Evolutionary conservation across 2,888 invertebrate species (phyloP).

Genomic region (Drosophila paucipuncta): DNA sequence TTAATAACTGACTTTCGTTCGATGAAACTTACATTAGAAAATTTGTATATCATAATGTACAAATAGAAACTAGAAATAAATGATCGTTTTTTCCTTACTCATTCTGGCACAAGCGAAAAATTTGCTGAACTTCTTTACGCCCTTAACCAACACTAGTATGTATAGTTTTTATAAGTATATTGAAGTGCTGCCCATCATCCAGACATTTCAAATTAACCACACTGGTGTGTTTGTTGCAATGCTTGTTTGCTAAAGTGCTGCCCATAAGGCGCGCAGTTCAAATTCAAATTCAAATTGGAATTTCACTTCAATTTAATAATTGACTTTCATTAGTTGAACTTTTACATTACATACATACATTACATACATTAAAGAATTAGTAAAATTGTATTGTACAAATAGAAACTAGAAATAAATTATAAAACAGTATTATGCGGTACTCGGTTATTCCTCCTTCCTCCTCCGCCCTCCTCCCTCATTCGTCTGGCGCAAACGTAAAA

Average conservation of each 20-base stretch:
- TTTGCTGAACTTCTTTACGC: neutral
- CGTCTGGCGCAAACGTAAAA: slow-evolving; percentile 36
- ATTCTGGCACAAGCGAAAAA: neutral
- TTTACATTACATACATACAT: slow-evolving; percentile 34
- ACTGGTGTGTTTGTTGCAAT: neutral
- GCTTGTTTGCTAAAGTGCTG: neutral
- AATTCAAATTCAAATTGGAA: neutral
- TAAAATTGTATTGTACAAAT: slow-evolving; percentile 57
- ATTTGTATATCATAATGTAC: too few species aligned
- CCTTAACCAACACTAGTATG: neutral
- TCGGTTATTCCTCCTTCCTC: slow-evolving; percentile 13
- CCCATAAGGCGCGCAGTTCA: neutral
- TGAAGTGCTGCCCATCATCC: neutral
- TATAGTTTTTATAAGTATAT: neutral
- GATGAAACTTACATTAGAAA: too few species aligned
- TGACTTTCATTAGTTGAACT: slow-evolving; percentile 26
- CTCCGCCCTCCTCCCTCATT: neutral
- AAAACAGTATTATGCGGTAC: slow-evolving; percentile 48
- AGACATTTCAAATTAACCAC: neutral
- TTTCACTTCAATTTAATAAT: slow-evolving; percentile 25
- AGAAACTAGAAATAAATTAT: slow-evolving; percentile 63
- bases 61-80: neutral
- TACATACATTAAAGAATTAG: slow-evolving; percentile 40
- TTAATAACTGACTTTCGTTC: too few species aligned
- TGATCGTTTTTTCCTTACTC: neutral